These are phyloP conservation scores for Sturnira hondurensis DNA, from an alignment of 2,113 vertebrate genomes.

Conservation along the genomic window DNA sequence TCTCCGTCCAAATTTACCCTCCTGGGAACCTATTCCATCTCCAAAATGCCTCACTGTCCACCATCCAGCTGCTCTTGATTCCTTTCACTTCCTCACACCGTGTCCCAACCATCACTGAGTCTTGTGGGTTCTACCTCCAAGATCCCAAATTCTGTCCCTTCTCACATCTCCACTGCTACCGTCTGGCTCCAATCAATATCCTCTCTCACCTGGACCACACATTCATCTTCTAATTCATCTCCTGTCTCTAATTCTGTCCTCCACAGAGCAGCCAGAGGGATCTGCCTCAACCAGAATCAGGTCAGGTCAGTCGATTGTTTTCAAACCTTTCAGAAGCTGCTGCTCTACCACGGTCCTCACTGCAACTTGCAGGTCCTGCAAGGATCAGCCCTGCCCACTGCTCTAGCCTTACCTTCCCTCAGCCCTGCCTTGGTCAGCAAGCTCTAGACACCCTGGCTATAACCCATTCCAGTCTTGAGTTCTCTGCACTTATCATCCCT, in stretches of 20 bases:
- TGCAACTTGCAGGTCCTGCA: not conserved
- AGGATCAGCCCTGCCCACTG: not conserved
- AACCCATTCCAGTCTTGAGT: not conserved
- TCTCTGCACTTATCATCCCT: not conserved
- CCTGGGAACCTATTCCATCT: not conserved
- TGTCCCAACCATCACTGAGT: not conserved
- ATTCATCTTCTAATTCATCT: not conserved
- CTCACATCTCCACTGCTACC: not conserved
- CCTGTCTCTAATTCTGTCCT: not conserved
- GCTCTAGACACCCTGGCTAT: too few relatives aligned
- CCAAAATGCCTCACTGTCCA: not conserved
- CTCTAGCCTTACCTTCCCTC: not conserved
- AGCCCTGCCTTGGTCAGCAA: not conserved
- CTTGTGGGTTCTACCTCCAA: not conserved
- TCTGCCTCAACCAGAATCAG: not conserved
- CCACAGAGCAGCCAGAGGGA: not conserved
- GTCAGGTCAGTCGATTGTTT: not conserved
- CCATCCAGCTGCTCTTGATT: not conserved
- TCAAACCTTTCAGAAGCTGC: not conserved
- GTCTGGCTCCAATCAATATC: not conserved
- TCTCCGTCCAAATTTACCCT: too few relatives aligned
- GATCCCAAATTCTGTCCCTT: not conserved
- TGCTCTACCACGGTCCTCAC: not conserved
- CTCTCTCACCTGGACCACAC: not conserved
- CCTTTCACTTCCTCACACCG: not conserved